Conservation (phyloP, 2,888 invertebrate species). For the Caenorhabditis drosophilae region DNA sequence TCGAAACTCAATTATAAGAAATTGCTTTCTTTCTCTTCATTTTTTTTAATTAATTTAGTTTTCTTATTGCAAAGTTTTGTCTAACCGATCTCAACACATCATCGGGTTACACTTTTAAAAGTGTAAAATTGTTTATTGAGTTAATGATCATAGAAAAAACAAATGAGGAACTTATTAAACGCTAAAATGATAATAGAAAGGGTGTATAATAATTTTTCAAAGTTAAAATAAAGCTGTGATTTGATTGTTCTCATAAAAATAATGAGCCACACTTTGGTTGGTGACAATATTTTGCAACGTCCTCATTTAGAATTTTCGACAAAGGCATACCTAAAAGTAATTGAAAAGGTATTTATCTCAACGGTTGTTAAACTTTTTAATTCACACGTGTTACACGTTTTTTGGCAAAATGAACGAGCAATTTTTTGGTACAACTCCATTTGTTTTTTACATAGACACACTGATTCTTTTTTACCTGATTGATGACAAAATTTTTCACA, state of each 20-base stretch:
- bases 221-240: too few species aligned
- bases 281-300: neutral
- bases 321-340: neutral
- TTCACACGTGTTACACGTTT: slow-evolving; percentile 19
- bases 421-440: slow-evolving; percentile 20
- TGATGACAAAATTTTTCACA: neutral
- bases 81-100: too few species aligned
- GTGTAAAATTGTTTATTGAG: neutral
- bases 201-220: too few species aligned
- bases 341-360: too few species aligned
- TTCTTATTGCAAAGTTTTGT: neutral
- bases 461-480: neutral
- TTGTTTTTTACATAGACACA: slow-evolving; percentile 22
- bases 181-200: too few species aligned
- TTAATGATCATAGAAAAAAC: neutral
- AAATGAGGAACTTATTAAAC: neutral
- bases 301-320: neutral
- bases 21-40: neutral
- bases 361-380: too few species aligned
- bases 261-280: neutral
- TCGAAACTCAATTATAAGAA: slow-evolving; percentile 35
- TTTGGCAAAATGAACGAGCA: slow-evolving; percentile 27
- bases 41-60: neutral
- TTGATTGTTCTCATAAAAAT: too few species aligned
- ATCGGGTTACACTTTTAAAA: neutral